These are phyloP conservation scores for Forbesichthys papilliferus DNA, from an alignment of 2,113 vertebrate species.

Conservation along the genomic window DNA sequence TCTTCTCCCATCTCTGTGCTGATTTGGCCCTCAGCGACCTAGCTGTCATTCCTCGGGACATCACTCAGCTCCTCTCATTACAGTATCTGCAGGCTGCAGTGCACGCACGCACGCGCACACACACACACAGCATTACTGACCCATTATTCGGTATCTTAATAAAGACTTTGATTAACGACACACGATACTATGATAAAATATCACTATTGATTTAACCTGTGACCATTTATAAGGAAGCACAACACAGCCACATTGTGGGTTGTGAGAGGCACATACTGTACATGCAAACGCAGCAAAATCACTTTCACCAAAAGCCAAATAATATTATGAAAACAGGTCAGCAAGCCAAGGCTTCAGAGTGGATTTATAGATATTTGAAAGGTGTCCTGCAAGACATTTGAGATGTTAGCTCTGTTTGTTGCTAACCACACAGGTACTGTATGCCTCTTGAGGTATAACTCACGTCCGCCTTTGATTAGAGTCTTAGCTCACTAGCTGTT, in stretches of 20 bases:
- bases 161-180: background rate
- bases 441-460: conserved; percentile 57
- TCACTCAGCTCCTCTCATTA: conserved; percentile 19
- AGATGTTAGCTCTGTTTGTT: conserved; percentile 24
- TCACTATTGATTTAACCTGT: too few species aligned
- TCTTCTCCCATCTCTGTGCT: conserved; percentile 23
- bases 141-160: background rate
- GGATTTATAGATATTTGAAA: too few species aligned
- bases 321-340: background rate
- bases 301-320: background rate
- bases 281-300: background rate
- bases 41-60: conserved; percentile 5
- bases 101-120: background rate
- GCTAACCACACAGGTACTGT: conserved; percentile 58
- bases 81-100: background rate
- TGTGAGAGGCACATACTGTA: background rate
- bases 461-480: conserved; percentile 66
- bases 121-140: background rate
- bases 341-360: conserved; percentile 1
- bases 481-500: conserved; percentile 48
- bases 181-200: too few species aligned
- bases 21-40: conserved; percentile 31
- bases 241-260: background rate
- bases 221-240: background rate
- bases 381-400: conserved; percentile 18